Base-by-base conservation (phyloP, 2,113 vertebrate species). In the Panthera uncia region DNA sequence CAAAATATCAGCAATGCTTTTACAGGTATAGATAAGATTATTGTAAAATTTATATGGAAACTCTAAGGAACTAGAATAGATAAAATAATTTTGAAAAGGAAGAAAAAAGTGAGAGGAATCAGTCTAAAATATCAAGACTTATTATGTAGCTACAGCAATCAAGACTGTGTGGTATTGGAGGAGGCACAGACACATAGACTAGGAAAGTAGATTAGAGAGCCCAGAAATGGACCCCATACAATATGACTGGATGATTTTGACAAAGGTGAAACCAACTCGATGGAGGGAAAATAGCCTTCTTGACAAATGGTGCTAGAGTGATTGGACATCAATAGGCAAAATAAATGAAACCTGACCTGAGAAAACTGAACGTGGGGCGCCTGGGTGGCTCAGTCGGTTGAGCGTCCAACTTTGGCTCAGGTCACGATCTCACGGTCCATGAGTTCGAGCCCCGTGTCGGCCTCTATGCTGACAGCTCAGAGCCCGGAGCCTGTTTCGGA, bases 241-340 rank as follows among this genome's bases (percentile, higher is more conserved):
- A 65, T 23, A 14, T 45, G 15, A 12, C 21, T 4, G 9, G 2
- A 19, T 9, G 19, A 78, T 7, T 19, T 16, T 65, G 63, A n/a
- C 18, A 31, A 63, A 50, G 16, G 14, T 18, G 7, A 81, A 45
- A 41, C 1, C 69, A 50, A 8, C 2, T 57, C 1, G 3, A 0
- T 2, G 12, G 27, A 61, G 7, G 31, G 5, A 52, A 83, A 76
- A 38, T 4, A 12, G 4, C 8, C 11, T 80, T 81, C 68, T 48
- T 36, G 55, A 14, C n/a, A 78, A 66, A 66, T 1, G 6, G 5
- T n/a, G 9, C 0, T 13, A 52, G 19, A n/a, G 7, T 19, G 57
- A 41, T 0, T 14, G 41, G 0, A 78, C 29, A 61, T 2, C 2
- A 8, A 41, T 18, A 4, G 1, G 1, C 2, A 16, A 66, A 79